Base-by-base conservation (phyloP, 2,888 invertebrate genomes). In the Branchipolynoe longqiensis region DNA sequence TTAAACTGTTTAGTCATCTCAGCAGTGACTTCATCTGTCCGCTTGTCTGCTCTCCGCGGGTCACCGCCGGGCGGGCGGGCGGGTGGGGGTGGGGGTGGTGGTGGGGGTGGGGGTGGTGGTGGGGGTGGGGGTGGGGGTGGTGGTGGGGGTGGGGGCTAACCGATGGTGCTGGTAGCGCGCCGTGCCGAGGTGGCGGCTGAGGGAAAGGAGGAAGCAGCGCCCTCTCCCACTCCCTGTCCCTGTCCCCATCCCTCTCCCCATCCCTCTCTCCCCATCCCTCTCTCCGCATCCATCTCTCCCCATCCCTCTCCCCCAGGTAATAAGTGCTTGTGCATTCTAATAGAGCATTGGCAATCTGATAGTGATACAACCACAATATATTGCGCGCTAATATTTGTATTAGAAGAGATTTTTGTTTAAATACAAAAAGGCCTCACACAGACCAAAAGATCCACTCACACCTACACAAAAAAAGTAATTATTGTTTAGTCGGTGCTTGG, bases 1-100 rank as follows among this genome's bases (percentile, higher is more conserved):
- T 54, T 78, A 78, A 78, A 78, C 78, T 78, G 78, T 78, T 78
- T 48, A 78, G 78, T 78, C 78, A 78, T 78, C 78, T 78, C 54
- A 48, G 25, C 41, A 25, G n/a, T n/a, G n/a, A 28, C 78, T 78
- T 78, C 78, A 78, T 41, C 78, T 54, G 8, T 12, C 48, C 78
- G 18, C n/a, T n/a, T n/a, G n/a, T 28, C 48, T 0, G 31, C 41
- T n/a, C 28, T 28, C 78, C 41, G 28, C 48, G 78, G 18, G 41
- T 78, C 78, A 48, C 48, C 78, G 31, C 28, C 31, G n/a, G 48
- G n/a, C 78, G 54, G n/a, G 18, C 48, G 28, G 12, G 78, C 14
- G 48, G 41, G 48, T 38, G 69, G 69, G 38, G 22, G 36, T 33
- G 36, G 38, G 18, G 38, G 36, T 3, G 36, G 36, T 28, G 8